phyloP scores from a whole-genome alignment of 1,140 invertebrate genomes.

The Apocrypta bakeri region DNA sequence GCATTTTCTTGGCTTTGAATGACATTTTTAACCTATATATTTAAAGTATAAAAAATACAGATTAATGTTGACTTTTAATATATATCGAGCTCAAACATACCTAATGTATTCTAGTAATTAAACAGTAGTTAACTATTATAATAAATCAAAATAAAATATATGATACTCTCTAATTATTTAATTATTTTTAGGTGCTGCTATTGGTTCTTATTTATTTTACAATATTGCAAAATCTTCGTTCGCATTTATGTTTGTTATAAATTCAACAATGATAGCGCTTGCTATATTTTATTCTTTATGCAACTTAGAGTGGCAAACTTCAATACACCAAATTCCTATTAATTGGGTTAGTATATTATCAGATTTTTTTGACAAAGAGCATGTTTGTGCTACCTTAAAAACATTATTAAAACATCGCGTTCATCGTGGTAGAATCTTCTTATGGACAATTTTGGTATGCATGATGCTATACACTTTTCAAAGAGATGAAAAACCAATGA shows the following conservation, averaged over 20 bases:
- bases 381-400: slow-evolving; percentile 77
- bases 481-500: slow-evolving; percentile 82
- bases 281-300: slow-evolving; percentile 79
- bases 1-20: too few species aligned
- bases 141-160: too few species aligned
- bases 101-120: too few species aligned
- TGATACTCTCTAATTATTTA: too few species aligned
- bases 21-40: too few species aligned
- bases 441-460: slow-evolving; percentile 79
- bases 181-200: slow-evolving; percentile 67
- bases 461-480: slow-evolving; percentile 87
- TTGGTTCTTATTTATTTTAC: slow-evolving; percentile 76
- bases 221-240: slow-evolving; percentile 78
- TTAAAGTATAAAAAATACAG: too few species aligned
- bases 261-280: slow-evolving; percentile 76
- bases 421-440: slow-evolving; percentile 76
- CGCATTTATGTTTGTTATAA: slow-evolving; percentile 82
- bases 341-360: slow-evolving; percentile 76
- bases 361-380: slow-evolving; percentile 83
- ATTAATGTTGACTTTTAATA: too few species aligned
- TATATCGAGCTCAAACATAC: too few species aligned
- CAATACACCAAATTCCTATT: slow-evolving; percentile 76
- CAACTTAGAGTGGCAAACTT: slow-evolving; percentile 80
- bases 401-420: slow-evolving; percentile 77
- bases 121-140: too few species aligned